phyloP scores from a whole-genome alignment of 2,113 vertebrate genomes.

The Leuciscus idus region DNA sequence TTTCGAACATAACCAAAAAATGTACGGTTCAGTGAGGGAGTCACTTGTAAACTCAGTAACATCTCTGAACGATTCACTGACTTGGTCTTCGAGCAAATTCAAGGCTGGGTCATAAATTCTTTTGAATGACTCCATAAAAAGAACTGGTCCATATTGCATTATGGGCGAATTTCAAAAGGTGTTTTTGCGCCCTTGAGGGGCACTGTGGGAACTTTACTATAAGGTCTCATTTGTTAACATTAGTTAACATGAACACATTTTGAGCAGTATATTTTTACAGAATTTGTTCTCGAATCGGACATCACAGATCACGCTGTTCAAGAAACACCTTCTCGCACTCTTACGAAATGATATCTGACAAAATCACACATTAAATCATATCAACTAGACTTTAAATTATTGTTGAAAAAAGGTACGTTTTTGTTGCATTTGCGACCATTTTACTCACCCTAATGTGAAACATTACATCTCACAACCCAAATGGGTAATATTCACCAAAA shows the following conservation, averaged over 20 bases:
- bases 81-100: background rate
- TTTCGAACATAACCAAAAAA: background rate
- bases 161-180: too few relatives aligned
- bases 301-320: background rate
- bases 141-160: too few relatives aligned
- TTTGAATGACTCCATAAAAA: too few relatives aligned
- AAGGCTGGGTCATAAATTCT: background rate
- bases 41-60: background rate
- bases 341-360: background rate
- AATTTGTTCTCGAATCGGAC: background rate
- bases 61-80: background rate
- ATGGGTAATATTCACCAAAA: too few relatives aligned
- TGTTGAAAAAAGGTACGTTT: background rate
- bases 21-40: background rate
- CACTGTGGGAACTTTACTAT: too few relatives aligned
- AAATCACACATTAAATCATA: background rate
- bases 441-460: background rate
- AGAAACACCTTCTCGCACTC: background rate
- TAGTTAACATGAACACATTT: too few relatives aligned
- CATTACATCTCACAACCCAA: slow-evolving; percentile 1
- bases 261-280: too few relatives aligned
- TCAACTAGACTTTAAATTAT: background rate
- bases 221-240: too few relatives aligned
- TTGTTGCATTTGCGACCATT: background rate
- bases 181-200: too few relatives aligned